These are phyloP conservation scores for Knipowitschia caucasica DNA, from an alignment of 2,797 vertebrate species.

Conservation along the genomic window DNA sequence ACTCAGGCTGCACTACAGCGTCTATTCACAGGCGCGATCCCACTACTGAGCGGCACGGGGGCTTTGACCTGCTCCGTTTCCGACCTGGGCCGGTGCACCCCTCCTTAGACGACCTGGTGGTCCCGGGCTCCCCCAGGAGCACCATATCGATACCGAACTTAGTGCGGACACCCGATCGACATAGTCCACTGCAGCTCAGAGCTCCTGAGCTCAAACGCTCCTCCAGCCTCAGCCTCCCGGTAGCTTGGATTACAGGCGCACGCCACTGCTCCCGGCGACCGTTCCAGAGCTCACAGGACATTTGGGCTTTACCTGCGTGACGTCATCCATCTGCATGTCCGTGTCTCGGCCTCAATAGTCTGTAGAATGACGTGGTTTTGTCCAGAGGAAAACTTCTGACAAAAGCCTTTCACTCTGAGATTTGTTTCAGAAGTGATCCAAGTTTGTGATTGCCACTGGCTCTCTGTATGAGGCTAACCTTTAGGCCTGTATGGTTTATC, in stretches of 20 bases:
- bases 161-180: slow-evolving; percentile 57
- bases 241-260: slow-evolving; percentile 48
- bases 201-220: slow-evolving; percentile 61
- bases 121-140: slow-evolving; percentile 57
- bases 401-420: too few relatives aligned
- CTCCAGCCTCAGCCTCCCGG: slow-evolving; percentile 60
- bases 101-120: slow-evolving; percentile 64
- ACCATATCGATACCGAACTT: slow-evolving; percentile 59
- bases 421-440: too few relatives aligned
- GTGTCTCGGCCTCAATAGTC: too few relatives aligned
- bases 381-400: too few relatives aligned
- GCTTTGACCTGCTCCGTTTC: slow-evolving; percentile 71
- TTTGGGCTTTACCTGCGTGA: too few relatives aligned
- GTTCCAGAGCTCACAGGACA: too few relatives aligned
- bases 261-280: slow-evolving; percentile 40
- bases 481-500: too few relatives aligned
- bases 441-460: too few relatives aligned
- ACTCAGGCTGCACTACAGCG: slow-evolving; percentile 50
- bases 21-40: slow-evolving; percentile 68
- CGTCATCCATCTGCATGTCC: too few relatives aligned
- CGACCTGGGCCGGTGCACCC: slow-evolving; percentile 69
- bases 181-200: slow-evolving; percentile 62
- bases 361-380: too few relatives aligned
- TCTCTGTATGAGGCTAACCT: too few relatives aligned
- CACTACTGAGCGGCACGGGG: slow-evolving; percentile 67